Base-by-base conservation (phyloP, 2,888 invertebrate genomes). In the Chrysolina oricalcia region DNA sequence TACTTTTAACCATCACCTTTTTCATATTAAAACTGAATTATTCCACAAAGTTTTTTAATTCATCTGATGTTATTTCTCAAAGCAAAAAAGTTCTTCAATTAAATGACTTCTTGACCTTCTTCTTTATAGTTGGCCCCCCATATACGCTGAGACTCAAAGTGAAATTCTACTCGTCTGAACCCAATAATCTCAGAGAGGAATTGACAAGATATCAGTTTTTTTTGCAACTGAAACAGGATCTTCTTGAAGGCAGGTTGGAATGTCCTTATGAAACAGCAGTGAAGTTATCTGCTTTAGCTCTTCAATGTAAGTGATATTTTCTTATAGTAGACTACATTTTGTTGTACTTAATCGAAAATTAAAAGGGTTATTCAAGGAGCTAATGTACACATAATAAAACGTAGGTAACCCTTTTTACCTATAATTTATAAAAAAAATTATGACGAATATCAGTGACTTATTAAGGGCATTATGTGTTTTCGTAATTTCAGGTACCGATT, bases 91-190 rank as follows among this genome's bases (percentile, higher is more conserved):
- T 68, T 15, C 3, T 6, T 50, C 17, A 19, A 19, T 63, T 11
- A 21, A n/a, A 10, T 63, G 8, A n/a, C 11, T 70, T 35, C 21
- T 17, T 64, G 19, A 23, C 15, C 19, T 27, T 53, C 11, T 50
- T 46, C 11, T 21, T 35, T 23, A 48, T 48, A 95, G 96, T 98
- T 91, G 99, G 99, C 15, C 99, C 99, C 73, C 99, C 99, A 1
- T 99, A 97, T 87, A 98, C 98, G 68, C 93, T 99, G 83, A 92
- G 97, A 74, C 92, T 99, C 67, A 95, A 96, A 90, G 99, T 99
- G 3, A 99, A 99, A 90, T 99, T 99, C 90, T 99, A 99, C 90
- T 98, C 99, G 1, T 98, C 98, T 0, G 99, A 99, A 88, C 99
- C 99, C 9, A 98, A 97, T 87, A 96, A 97, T 85, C 90, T 99